A percentile compares a stretch with the other conserved stretches of the same genome.
These are phyloP conservation scores for Camponotus fellah DNA, from an alignment of 2,888 invertebrate species.

Conservation along the genomic window DNA sequence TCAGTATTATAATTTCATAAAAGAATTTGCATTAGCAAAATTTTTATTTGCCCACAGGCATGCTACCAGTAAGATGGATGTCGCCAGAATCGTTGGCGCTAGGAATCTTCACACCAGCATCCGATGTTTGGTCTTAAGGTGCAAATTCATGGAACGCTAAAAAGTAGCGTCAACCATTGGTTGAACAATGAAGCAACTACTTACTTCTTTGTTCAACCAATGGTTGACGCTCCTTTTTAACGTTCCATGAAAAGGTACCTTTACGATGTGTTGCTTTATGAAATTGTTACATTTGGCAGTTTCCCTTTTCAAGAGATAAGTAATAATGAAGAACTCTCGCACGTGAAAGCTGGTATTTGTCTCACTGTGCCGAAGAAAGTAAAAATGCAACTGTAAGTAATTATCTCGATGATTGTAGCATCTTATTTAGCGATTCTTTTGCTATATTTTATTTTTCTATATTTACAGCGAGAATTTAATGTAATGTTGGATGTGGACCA, in stretches of 20 bases:
- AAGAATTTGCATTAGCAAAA: not conserved
- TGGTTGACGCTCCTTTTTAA: no score
- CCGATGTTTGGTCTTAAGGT: conserved; percentile 97
- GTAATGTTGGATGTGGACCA: conserved; percentile 92
- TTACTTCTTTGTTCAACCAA: no score
- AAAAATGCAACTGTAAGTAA: conserved; percentile 92
- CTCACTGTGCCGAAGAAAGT: conserved; percentile 92
- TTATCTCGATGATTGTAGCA: not conserved
- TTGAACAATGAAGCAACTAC: no score
- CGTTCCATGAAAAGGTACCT: no score
- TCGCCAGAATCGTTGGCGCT: conserved; percentile 94
- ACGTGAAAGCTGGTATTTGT: conserved; percentile 92
- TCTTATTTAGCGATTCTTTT: not conserved
- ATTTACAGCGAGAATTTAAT: conserved; percentile 90
- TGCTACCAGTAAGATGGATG: conserved; percentile 97
- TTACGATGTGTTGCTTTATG: conserved; percentile 94
- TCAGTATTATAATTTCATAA: not conserved
- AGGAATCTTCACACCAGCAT: conserved; percentile 94
- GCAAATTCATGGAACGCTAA: no score
- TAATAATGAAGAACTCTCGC: conserved; percentile 94
- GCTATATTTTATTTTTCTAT: conserved; percentile 69
- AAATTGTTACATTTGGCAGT: conserved; percentile 96
- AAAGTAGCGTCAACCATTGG: no score
- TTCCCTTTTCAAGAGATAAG: conserved; percentile 96
- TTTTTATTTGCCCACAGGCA: conserved; percentile 85